Evolutionary conservation across 2,888 invertebrate species (phyloP).

Genomic region (Leptopterna dolabrata): DNA sequence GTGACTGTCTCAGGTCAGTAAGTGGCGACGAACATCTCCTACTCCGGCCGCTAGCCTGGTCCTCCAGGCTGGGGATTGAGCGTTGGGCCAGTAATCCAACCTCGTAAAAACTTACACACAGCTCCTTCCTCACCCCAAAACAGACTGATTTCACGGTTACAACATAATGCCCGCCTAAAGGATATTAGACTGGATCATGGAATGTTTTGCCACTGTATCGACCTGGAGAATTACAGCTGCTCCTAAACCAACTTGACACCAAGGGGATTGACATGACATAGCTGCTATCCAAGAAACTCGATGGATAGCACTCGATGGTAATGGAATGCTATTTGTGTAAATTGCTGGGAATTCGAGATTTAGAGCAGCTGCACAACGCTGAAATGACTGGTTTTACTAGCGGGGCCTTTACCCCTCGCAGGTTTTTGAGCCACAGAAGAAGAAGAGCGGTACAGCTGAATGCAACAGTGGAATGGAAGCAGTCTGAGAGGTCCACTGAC

Average conservation of each 20-base stretch:
- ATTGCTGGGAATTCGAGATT: no score
- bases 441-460: no score
- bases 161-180: conserved; percentile 1
- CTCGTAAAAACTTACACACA: not conserved
- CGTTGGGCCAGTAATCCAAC: not conserved
- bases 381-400: no score
- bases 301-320: not conserved
- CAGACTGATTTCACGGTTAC: conserved; percentile 3
- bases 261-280: not conserved
- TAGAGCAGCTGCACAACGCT: no score
- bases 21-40: no score
- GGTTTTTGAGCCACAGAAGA: no score
- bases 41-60: no score
- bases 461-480: no score
- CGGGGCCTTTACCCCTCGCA: no score
- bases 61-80: not conserved
- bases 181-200: conserved; percentile 10
- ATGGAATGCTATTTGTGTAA: not conserved
- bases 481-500: no score
- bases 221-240: not conserved
- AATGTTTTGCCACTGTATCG: not conserved
- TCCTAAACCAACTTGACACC: not conserved
- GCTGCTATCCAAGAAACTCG: not conserved
- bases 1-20: no score
- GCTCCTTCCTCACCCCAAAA: not conserved